These are phyloP conservation scores for Ctenodactylus gundi DNA, from an alignment of 2,113 vertebrate genomes.

Conservation along the genomic window DNA sequence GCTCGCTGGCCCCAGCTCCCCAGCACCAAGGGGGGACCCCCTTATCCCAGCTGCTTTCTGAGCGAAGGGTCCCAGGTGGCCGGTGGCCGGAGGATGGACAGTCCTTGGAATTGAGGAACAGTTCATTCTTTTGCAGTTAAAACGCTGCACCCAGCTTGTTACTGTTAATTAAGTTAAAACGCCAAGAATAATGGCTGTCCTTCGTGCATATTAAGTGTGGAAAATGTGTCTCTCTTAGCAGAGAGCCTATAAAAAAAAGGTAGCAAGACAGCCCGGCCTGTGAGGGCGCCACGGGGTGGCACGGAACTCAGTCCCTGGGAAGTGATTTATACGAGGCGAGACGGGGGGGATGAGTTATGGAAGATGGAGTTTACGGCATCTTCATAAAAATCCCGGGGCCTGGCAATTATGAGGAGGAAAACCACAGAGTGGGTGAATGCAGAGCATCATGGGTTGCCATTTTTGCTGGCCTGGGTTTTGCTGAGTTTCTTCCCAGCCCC, in stretches of 20 bases:
- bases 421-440: not conserved
- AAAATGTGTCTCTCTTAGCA: constrained; percentile 55
- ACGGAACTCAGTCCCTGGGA: constrained; percentile 43
- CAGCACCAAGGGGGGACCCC: not conserved
- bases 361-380: constrained; percentile 70
- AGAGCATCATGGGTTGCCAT: not conserved
- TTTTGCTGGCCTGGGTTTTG: not conserved
- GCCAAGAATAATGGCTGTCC: constrained; percentile 44
- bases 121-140: not conserved
- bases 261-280: constrained; percentile 7
- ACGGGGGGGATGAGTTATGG: constrained; percentile 69
- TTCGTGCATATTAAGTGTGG: constrained; percentile 56
- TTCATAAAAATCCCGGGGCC: constrained; percentile 48
- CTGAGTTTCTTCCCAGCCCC: not conserved
- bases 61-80: not conserved
- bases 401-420: constrained; percentile 11
- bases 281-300: constrained; percentile 38
- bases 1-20: not conserved
- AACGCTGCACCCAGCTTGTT: not conserved
- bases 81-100: not conserved
- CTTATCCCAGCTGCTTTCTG: too few relatives aligned
- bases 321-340: constrained; percentile 80
- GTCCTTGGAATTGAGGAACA: not conserved
- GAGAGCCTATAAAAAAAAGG: constrained; percentile 63
- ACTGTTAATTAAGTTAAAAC: constrained; percentile 75